These are phyloP conservation scores for Agrochola litura DNA, from an alignment of 2,888 invertebrate species.

Conservation along the genomic window DNA sequence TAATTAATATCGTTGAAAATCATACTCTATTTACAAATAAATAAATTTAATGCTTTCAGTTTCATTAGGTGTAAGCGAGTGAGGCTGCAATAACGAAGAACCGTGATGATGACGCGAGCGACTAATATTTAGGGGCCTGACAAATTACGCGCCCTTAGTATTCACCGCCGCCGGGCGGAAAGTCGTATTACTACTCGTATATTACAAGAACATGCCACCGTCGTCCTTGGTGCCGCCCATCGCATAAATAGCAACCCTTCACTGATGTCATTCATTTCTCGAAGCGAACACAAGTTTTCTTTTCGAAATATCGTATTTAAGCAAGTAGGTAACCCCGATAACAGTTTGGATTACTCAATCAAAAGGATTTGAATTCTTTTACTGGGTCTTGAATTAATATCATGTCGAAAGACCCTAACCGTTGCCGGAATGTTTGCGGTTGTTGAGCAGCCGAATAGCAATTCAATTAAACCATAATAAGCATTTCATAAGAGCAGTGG, in stretches of 20 bases:
- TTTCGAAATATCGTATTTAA: slow-evolving; percentile 42
- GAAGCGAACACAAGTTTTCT: slow-evolving; percentile 43
- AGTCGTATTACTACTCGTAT: slow-evolving; percentile 62
- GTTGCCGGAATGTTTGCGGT: slow-evolving; percentile 62
- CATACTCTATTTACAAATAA: slow-evolving; percentile 74
- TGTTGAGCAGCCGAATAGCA: slow-evolving; percentile 43
- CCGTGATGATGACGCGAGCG: slow-evolving; percentile 71
- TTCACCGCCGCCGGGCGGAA: slow-evolving; percentile 66
- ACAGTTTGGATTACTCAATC: slow-evolving; percentile 59
- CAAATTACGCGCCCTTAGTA: slow-evolving; percentile 79
- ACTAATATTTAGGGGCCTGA: slow-evolving; percentile 76
- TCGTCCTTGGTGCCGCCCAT: slow-evolving; percentile 33
- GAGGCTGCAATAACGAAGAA: slow-evolving; percentile 76
- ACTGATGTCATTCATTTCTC: slow-evolving; percentile 53
- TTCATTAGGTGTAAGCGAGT: slow-evolving; percentile 75
- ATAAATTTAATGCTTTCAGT: slow-evolving; percentile 78
- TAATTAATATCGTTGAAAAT: slow-evolving; percentile 47
- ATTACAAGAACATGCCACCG: slow-evolving; percentile 56
- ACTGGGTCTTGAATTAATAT: slow-evolving; percentile 64
- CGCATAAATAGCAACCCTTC: slow-evolving; percentile 58
- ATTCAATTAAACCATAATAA: too few species aligned
- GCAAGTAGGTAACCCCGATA: slow-evolving; percentile 61
- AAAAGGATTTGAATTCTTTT: slow-evolving; percentile 59
- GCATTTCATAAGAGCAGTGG: too few species aligned
- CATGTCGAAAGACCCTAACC: slow-evolving; percentile 58